Evolutionary conservation across 1,140 invertebrate genomes (phyloP), one percentile per base, ranked within the genome.

Genomic region (Diorhabda sublineata): DNA sequence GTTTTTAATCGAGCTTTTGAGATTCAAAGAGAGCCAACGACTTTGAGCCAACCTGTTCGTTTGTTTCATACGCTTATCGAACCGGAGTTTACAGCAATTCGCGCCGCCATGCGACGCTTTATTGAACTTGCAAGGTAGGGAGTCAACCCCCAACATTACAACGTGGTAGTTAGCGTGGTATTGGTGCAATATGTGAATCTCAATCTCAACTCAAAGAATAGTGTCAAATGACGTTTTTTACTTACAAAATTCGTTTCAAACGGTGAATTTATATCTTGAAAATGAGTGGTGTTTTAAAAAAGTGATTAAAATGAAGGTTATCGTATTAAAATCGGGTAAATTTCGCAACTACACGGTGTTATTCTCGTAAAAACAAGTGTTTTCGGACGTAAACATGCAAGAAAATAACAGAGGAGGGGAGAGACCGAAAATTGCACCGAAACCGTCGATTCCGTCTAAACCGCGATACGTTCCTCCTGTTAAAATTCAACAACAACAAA

Each of bases 61-160:
- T 61, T 66, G 63, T 64, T 59, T 65, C 44, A 71, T 68, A 64
- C 65, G 69, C 61, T 76, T 78, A 78, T 78, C 70, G 76, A 78
- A 74, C 76, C 67, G 47, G 11, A 64, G 11, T 43, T 45, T 47
- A 45, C 45, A 73, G 72, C 72, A 73, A 66, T 63, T 45, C 62
- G 76, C 79, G 79, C 77, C 79, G 75, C 76, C 79, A 76, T 66
- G 74, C 78, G 79, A 75, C 76, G 70, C 67, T 69, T 70, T 66
- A 57, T 64, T 64, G 60, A 75, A 77, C 71, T 63, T 66, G 59
- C 69, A 70, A 71, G 69, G 71, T 77, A 77, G 79, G 79, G 78
- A 80, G 76, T 79, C 75, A 72, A 79, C 79, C 79, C 78, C 77
- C 71, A 75, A 78, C 74, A 78, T 75, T 69, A 74, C 76, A 80